Evolutionary conservation across 2,113 vertebrate genomes (phyloP), one percentile per base, ranked within the genome.

Genomic region (Isichthys henryi): DNA sequence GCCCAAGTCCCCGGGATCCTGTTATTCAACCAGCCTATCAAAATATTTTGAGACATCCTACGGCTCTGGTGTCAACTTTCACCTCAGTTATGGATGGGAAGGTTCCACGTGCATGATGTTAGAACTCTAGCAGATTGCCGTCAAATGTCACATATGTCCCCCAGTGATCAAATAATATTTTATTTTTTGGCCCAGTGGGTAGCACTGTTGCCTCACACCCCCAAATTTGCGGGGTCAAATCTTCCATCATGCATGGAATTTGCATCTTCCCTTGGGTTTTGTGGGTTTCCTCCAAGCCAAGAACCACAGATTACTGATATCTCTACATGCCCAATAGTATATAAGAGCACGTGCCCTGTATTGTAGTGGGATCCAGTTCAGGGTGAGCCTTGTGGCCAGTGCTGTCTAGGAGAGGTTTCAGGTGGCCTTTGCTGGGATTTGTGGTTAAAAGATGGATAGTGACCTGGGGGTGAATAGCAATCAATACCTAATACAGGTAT

Each of bases 31-130:
- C 89, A 86, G 49, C 87, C 83, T 85, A 35, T 83, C 83, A 90
- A 84, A 90, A 82, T 74, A 58, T 49, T 88, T 88, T 58, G 90
- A 86, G 21, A 88, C 53, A 43, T 91, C 83, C 39, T 27, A 48
- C 80, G 3, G 46, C 48, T 82, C 52, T 70, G 90, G 74, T n/a
- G 35, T 84, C 27, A 88, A 31, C 31, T 74, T 52, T 89, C 82
- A 80, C 43, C 74, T 83, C 56, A 70, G 62, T 85, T 56, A 56
- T 45, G 84, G 49, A 52, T 43, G 83, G 31, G 49, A 17, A 66
- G 56, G 53, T 62, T 88, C 43, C 23, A 86, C 53, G 9, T 35
- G 48, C 15, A 43, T 43, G 87, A 52, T 58, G 70, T 85, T 43
- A 88, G 53, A 8, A 19, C 19, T 88, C 45, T 43, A 74, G 45